Evolutionary conservation across 2,113 vertebrate species (phyloP).

Genomic region (Tetrax tetrax): DNA sequence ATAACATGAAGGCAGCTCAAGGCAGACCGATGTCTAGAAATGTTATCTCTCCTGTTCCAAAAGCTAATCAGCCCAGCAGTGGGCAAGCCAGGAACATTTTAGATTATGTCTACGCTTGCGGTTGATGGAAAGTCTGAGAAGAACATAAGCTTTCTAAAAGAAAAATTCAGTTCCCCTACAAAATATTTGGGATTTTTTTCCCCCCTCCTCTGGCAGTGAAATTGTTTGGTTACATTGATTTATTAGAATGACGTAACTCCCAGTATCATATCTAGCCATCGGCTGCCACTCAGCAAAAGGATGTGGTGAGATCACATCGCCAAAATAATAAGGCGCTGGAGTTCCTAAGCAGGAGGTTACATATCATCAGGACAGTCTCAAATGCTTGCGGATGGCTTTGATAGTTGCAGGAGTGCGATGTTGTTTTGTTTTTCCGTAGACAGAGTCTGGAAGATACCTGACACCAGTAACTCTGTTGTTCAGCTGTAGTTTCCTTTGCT

Average conservation of each 20-base stretch:
- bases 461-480: neutral
- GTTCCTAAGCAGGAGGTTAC: neutral
- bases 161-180: neutral
- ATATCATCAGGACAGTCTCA: neutral
- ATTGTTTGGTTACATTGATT: neutral
- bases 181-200: neutral
- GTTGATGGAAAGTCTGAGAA: slow-evolving; percentile 45
- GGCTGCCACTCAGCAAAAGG: neutral
- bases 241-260: neutral
- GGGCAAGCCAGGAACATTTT: slow-evolving; percentile 35
- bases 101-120: neutral
- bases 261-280: neutral
- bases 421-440: neutral
- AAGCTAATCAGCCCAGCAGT: neutral
- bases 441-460: neutral
- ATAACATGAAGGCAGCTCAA: neutral
- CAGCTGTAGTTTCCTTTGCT: neutral
- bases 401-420: neutral
- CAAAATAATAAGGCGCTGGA: neutral
- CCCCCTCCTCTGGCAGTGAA: neutral
- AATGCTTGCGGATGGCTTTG: neutral
- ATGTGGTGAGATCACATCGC: neutral
- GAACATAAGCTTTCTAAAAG: neutral
- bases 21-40: neutral
- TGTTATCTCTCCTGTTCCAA: slow-evolving; percentile 22